Conservation (phyloP, 1,140 invertebrate species). For the Callitettix versicolor region DNA sequence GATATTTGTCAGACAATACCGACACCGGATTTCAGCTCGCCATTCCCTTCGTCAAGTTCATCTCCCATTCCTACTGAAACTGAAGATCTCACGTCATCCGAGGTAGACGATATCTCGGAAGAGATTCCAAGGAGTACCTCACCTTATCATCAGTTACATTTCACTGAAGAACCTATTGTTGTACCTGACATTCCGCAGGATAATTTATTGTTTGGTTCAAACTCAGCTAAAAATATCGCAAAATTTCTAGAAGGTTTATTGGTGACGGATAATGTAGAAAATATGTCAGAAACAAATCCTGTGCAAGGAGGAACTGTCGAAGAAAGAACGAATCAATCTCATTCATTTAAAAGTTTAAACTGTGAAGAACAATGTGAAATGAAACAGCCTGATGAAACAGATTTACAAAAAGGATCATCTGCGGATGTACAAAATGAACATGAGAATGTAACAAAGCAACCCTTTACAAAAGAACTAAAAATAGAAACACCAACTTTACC, state of each 20-base stretch:
- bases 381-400: no score
- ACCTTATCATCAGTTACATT: no score
- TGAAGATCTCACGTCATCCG: conserved; percentile 4
- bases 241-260: conserved; percentile 15
- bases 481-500: no score
- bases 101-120: conserved; percentile 6
- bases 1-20: conserved; percentile 5
- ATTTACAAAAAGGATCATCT: no score
- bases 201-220: conserved; percentile 5
- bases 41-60: conserved; percentile 4
- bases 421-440: no score
- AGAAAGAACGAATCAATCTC: neutral
- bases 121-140: neutral
- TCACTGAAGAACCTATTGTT: no score
- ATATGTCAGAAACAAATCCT: neutral
- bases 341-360: no score
- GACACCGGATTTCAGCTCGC: neutral
- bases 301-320: neutral
- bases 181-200: neutral
- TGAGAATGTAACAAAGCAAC: no score
- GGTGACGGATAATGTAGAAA: neutral
- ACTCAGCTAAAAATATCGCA: conserved; percentile 13
- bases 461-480: no score
- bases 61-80: conserved; percentile 8
- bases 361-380: no score